A percentile compares a stretch with the other conserved stretches of the same genome.
These are phyloP conservation scores for Merops nubicus DNA, from an alignment of 2,113 vertebrate genomes.

Conservation along the genomic window DNA sequence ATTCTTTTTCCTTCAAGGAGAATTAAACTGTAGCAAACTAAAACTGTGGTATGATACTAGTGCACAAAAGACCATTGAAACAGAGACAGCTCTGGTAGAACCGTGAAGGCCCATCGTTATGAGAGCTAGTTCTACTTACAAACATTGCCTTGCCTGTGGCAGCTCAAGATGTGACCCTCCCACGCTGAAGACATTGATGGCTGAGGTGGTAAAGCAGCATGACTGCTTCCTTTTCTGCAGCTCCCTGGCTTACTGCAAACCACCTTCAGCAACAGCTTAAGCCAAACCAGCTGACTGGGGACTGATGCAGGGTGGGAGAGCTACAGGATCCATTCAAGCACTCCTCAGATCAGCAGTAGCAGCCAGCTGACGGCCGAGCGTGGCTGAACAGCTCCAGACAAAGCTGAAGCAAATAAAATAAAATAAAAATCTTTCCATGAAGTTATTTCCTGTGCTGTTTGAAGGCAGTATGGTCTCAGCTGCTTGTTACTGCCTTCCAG, in stretches of 20 bases:
- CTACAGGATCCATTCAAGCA: background rate
- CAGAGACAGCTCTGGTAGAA: background rate
- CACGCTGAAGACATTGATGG: background rate
- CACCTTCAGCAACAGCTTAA: background rate
- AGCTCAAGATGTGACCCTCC: background rate
- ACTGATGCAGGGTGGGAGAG: background rate
- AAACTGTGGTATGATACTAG: background rate
- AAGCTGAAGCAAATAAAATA: slow-evolving; percentile 1
- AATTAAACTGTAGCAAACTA: background rate
- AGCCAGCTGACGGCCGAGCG: background rate
- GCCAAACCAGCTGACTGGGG: background rate
- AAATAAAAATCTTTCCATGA: background rate
- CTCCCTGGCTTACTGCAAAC: background rate
- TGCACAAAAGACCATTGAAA: background rate
- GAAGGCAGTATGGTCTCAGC: background rate
- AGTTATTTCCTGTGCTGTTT: slow-evolving; percentile 24
- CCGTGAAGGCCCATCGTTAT: background rate
- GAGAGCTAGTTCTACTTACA: background rate
- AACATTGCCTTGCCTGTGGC: background rate
- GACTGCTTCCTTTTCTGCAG: background rate
- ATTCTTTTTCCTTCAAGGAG: background rate
- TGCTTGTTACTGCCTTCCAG: background rate
- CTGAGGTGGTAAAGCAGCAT: background rate
- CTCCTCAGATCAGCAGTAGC: background rate
- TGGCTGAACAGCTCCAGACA: slow-evolving; percentile 1